Percentiles rank a stretch among this genome's conserved stretches.
Conservation (phyloP, 2,888 invertebrate genomes). For the Drosophila longiperda region DNA sequence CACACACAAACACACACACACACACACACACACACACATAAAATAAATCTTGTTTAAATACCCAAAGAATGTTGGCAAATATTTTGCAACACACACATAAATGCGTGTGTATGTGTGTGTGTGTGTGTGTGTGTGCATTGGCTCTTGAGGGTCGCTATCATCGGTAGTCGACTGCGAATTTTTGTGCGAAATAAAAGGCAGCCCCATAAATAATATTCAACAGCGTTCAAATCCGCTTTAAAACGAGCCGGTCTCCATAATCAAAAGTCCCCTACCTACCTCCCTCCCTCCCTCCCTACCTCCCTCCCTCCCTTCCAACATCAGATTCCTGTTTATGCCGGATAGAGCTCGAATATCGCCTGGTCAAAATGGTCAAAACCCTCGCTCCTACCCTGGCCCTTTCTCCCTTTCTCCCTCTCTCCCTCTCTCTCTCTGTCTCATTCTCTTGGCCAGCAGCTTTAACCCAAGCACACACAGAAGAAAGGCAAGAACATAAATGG, state of each 20-base stretch:
- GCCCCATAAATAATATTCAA: conserved; percentile 75
- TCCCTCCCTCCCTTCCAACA: background rate
- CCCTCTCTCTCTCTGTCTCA: no score
- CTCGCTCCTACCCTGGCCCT: background rate
- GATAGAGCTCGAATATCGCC: conserved; percentile 21
- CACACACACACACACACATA: conserved; percentile 35
- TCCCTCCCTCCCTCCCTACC: background rate
- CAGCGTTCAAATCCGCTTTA: conserved; percentile 77
- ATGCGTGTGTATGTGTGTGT: conserved; percentile 1
- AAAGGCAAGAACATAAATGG: conserved; percentile 8
- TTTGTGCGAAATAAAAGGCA: conserved; percentile 61
- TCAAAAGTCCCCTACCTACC: conserved; percentile 16
- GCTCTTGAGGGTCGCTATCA: conserved; percentile 67
- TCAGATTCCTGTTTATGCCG: conserved; percentile 21
- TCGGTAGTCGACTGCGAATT: conserved; percentile 32
- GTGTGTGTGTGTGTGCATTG: conserved; percentile 21
- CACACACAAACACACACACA: no score
- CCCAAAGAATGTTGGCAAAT: conserved; percentile 79
- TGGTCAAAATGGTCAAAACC: conserved; percentile 51
- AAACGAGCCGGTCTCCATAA: conserved; percentile 60
- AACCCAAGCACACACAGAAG: conserved; percentile 31
- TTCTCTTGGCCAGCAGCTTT: conserved; percentile 41
- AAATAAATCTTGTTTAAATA: conserved; percentile 79
- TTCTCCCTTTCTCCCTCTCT: background rate
- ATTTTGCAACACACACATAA: conserved; percentile 51